These are phyloP conservation scores for Hermaeophaga mercurialis DNA, from an alignment of 2,888 invertebrate species.

Conservation along the genomic window DNA sequence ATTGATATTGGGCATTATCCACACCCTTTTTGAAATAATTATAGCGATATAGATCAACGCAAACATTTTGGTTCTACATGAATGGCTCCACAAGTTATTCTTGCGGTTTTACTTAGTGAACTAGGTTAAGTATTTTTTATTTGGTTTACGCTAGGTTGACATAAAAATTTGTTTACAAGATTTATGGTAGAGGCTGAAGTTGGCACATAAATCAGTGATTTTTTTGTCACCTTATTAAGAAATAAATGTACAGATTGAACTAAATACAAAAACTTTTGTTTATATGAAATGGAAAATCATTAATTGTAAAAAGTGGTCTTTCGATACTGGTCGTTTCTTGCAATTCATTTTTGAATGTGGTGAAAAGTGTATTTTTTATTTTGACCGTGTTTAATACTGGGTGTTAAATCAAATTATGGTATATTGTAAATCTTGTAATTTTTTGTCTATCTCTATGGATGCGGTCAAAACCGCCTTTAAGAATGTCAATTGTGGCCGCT, in stretches of 20 bases:
- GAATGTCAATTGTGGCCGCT: no score
- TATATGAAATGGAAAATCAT: no score
- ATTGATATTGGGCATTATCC: constrained; percentile 9
- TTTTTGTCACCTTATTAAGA: neutral
- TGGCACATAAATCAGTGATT: neutral
- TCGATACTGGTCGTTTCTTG: no score
- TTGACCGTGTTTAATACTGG: no score
- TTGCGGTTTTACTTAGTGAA: neutral
- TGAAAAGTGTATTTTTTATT: no score
- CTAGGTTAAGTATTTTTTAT: constrained; percentile 1
- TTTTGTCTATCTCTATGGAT: no score
- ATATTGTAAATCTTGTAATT: no score
- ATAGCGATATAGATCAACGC: constrained; percentile 12
- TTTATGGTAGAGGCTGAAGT: neutral
- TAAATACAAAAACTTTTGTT: no score
- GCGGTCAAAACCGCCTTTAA: no score
- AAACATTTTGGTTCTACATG: constrained; percentile 12
- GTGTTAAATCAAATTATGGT: no score
- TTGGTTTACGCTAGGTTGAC: neutral
- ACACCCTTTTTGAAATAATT: constrained; percentile 13
- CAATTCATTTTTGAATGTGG: no score
- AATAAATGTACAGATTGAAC: neutral
- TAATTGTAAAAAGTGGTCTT: no score
- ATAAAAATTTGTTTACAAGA: neutral
- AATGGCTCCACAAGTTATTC: constrained; percentile 1